Percentiles rank a stretch among this genome's conserved stretches.
Evolutionary conservation across 2,888 invertebrate species (phyloP).

Genomic region (Volucella bombylans): DNA sequence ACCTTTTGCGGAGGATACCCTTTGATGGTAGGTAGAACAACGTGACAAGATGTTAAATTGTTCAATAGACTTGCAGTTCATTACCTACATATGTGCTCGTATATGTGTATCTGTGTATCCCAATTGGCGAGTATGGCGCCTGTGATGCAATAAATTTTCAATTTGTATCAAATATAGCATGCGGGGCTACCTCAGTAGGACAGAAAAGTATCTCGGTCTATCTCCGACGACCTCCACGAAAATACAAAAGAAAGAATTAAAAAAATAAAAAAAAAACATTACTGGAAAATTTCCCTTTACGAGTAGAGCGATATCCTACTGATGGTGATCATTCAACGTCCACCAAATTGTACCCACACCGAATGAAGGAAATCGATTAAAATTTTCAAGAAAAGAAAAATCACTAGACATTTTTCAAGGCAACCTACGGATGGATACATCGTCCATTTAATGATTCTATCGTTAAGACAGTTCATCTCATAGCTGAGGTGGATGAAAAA

Average conservation of each 20-base stretch:
- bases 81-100: no score
- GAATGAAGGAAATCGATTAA: conserved; percentile 52
- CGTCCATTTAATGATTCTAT: conserved; percentile 62
- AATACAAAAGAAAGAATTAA: no score
- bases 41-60: conserved; percentile 35
- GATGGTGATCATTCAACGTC: conserved; percentile 64
- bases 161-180: conserved; percentile 47
- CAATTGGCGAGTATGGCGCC: conserved; percentile 56
- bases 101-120: no score
- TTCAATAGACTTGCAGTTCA: not conserved
- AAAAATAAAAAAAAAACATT: conserved; percentile 5
- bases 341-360: conserved; percentile 45
- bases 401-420: conserved; percentile 56
- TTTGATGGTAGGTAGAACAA: conserved; percentile 45
- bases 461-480: conserved; percentile 22
- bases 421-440: conserved; percentile 1
- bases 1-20: conserved; percentile 49
- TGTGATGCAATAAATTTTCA: conserved; percentile 56
- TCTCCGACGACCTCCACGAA: conserved; percentile 37
- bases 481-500: not conserved
- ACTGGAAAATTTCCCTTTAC: conserved; percentile 27
- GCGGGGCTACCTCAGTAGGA: conserved; percentile 67
- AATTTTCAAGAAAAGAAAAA: conserved; percentile 50
- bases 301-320: conserved; percentile 32
- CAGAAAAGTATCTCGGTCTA: not conserved